Base-by-base conservation (phyloP, 2,797 vertebrate species). In the Macroramphosus scolopax region DNA sequence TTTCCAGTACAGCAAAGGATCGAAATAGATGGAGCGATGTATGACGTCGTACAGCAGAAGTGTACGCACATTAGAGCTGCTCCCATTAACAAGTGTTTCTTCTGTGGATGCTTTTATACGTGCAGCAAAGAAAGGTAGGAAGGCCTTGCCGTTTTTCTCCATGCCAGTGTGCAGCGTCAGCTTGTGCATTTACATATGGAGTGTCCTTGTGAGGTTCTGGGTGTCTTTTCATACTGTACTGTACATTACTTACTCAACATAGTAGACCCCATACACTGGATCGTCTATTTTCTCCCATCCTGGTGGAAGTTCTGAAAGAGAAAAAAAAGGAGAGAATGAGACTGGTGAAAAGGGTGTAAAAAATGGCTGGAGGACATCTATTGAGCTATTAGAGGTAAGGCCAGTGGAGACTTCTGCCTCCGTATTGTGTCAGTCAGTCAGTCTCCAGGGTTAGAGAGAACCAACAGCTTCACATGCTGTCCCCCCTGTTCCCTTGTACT, bases 201-300 rank as follows among this genome's bases (percentile, higher is more conserved):
- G 17, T 13, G 11, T 45, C n/a, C 6, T 31, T 26, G 8, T 17
- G 24, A 5, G 13, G n/a, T 25, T 14, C 17, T 4, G 18, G n/a
- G 13, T 18, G 8, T n/a, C 12, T 46, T 26, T 28, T 20, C 24
- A 49, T 33, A 38, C 15, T 26, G 42, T 33, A 33, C 13, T 26
- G 42, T 32, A 8, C 20, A 9, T 28, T 32, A 96, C 97, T 97
- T 95, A 98, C 97, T 99, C 97, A 90, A 99, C 97, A 90, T 98
- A 99, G 94, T 99, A 99, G 92, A 98, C 92, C 85, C 97, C 97
- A 41, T 98, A 99, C 55, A 98, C 93, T 2, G 97, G 97, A 87
- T 99, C 97, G 54, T 98, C 95, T 66, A 99, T 99, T 88, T 95
- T 98, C 88, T 99, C 97, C 97, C 97, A 99, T 73, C 97, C 97